phyloP scores from a whole-genome alignment of 2,888 invertebrate species.

The Blastobasis adustella region DNA sequence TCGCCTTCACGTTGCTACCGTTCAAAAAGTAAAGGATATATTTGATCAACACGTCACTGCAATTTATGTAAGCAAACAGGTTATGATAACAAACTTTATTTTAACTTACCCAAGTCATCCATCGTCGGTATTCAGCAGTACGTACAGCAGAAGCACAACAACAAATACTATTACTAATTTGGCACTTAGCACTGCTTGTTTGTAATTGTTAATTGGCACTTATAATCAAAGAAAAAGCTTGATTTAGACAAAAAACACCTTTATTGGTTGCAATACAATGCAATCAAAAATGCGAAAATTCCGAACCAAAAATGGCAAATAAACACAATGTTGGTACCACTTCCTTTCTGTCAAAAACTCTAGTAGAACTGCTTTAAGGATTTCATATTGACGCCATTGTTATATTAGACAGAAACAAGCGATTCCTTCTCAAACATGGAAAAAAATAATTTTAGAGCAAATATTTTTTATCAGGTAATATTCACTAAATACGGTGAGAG shows the following conservation, averaged over 20 bases:
- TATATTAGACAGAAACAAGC: too few relatives aligned
- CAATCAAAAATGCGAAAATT: slow-evolving; percentile 26
- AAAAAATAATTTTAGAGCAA: too few relatives aligned
- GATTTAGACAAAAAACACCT: slow-evolving; percentile 21
- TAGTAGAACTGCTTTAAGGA: too few relatives aligned
- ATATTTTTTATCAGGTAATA: too few relatives aligned
- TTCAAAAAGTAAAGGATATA: slow-evolving; percentile 38
- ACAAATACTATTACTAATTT: slow-evolving; percentile 11
- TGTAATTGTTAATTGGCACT: slow-evolving; percentile 20
- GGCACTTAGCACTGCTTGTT: slow-evolving; percentile 14
- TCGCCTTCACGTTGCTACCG: slow-evolving; percentile 6
- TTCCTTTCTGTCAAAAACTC: slow-evolving; percentile 22
- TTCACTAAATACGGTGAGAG: too few relatives aligned
- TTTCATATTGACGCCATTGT: too few relatives aligned
- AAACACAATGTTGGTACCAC: slow-evolving; percentile 30
- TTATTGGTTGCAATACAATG: slow-evolving; percentile 30
- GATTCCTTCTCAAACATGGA: too few relatives aligned
- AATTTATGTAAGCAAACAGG: slow-evolving; percentile 40
- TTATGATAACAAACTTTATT: slow-evolving; percentile 50
- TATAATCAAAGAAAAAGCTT: slow-evolving; percentile 14
- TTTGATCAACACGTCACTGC: slow-evolving; percentile 42
- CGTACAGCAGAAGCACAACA: too few relatives aligned
- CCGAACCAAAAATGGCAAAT: slow-evolving; percentile 43
- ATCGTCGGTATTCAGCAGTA: slow-evolving; percentile 29
- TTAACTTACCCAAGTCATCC: slow-evolving; percentile 69